Evolutionary conservation across 2,113 vertebrate species (phyloP).

Genomic region (Tetraodon nigroviridis): DNA sequence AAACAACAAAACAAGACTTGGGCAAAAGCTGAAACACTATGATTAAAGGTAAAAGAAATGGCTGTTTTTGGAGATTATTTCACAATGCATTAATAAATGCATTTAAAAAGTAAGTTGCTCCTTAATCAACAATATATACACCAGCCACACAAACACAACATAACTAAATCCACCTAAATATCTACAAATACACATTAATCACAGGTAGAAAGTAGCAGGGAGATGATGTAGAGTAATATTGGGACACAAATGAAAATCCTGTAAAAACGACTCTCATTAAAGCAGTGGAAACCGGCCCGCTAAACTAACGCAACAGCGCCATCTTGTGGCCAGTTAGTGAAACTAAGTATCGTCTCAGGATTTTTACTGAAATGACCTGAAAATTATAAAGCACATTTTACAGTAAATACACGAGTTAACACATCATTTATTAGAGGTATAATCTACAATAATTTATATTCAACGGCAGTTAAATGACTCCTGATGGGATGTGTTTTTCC

Average conservation of each 20-base stretch:
- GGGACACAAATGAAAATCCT: no score
- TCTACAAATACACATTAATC: no score
- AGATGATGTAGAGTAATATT: no score
- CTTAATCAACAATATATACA: slow-evolving; percentile 19
- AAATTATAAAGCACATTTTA: no score
- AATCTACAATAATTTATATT: no score
- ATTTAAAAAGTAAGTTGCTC: slow-evolving; percentile 55
- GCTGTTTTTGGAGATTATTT: slow-evolving; percentile 28
- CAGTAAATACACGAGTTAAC: not conserved
- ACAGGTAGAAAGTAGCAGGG: no score
- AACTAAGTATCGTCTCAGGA: not conserved
- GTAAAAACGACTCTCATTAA: no score
- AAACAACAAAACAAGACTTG: slow-evolving; percentile 24
- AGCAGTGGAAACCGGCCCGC: not conserved
- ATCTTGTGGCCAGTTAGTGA: not conserved
- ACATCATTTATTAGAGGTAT: no score
- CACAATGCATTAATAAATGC: slow-evolving; percentile 17
- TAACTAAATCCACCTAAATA: no score
- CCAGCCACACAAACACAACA: not conserved
- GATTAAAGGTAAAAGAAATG: slow-evolving; percentile 18
- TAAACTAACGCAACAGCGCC: not conserved
- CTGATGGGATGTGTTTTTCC: no score
- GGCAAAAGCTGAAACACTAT: slow-evolving; percentile 20
- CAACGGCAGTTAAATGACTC: no score
- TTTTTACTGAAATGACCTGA: not conserved